Evolutionary conservation across 2,888 invertebrate genomes (phyloP).

Genomic region (Spilosoma lubricipeda): DNA sequence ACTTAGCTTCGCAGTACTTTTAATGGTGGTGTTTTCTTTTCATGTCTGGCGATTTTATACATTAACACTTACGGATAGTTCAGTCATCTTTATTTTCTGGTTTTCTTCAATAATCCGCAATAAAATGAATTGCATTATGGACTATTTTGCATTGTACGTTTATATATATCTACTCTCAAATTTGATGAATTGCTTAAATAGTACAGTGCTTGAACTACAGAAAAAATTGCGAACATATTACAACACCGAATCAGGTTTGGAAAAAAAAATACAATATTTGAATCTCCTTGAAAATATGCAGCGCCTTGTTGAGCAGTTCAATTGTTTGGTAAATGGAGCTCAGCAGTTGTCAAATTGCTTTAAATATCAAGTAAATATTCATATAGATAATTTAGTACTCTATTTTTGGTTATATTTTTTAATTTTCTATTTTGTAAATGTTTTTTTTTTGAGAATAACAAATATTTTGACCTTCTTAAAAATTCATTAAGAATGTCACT

Average conservation of each 20-base stretch:
- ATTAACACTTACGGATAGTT: no score
- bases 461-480: no score
- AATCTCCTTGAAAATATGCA: background rate
- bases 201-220: background rate
- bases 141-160: background rate
- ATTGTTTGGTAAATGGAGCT: constrained; percentile 17
- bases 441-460: no score
- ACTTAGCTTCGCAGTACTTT: background rate
- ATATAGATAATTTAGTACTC: background rate
- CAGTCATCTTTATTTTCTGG: background rate
- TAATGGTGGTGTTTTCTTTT: background rate
- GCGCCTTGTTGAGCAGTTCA: constrained; percentile 1
- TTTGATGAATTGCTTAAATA: constrained; percentile 5
- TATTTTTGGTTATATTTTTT: no score
- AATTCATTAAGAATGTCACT: no score
- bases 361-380: constrained; percentile 12
- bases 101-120: background rate
- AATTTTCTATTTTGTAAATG: no score
- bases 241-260: background rate
- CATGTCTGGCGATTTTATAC: background rate
- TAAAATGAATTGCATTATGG: constrained; percentile 6
- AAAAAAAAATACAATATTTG: background rate
- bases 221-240: background rate
- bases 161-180: background rate
- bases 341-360: constrained; percentile 15